phyloP scores from a whole-genome alignment of 2,888 invertebrate species.

The Acleris laterana region DNA sequence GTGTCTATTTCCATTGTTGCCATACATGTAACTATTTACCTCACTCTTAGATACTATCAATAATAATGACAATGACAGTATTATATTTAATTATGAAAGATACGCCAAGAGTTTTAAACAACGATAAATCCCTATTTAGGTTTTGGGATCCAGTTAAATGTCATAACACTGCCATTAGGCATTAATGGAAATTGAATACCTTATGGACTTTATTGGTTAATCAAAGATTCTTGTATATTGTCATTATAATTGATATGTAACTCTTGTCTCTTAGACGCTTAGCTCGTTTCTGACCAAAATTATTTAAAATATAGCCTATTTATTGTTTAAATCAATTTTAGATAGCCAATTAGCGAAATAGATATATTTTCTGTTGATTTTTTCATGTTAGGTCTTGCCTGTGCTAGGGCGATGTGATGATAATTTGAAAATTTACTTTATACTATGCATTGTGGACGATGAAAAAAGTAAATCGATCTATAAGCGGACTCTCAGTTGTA shows the following conservation, averaged over 20 bases:
- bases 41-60: constrained; percentile 51
- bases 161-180: too few species aligned
- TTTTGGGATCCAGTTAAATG: too few species aligned
- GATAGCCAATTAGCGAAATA: constrained; percentile 29
- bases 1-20: constrained; percentile 68
- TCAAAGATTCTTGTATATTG: constrained; percentile 10
- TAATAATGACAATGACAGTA: constrained; percentile 20
- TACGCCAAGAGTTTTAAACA: too few species aligned
- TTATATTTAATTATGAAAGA: too few species aligned
- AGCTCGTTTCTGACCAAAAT: constrained; percentile 38
- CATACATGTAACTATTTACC: constrained; percentile 79
- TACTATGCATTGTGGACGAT: too few species aligned
- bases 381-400: constrained; percentile 35
- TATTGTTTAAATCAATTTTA: constrained; percentile 40
- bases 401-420: constrained; percentile 16
- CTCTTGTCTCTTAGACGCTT: constrained; percentile 47
- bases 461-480: too few species aligned
- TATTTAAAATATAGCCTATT: constrained; percentile 37
- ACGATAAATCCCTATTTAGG: too few species aligned
- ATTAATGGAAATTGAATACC: too few species aligned
- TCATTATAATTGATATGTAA: constrained; percentile 23
- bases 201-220: too few species aligned
- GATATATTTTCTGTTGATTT: constrained; percentile 37
- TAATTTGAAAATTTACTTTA: too few species aligned
- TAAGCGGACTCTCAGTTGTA: too few species aligned